These are phyloP conservation scores for Corythucha ciliata DNA, from an alignment of 2,888 invertebrate genomes.

Conservation along the genomic window DNA sequence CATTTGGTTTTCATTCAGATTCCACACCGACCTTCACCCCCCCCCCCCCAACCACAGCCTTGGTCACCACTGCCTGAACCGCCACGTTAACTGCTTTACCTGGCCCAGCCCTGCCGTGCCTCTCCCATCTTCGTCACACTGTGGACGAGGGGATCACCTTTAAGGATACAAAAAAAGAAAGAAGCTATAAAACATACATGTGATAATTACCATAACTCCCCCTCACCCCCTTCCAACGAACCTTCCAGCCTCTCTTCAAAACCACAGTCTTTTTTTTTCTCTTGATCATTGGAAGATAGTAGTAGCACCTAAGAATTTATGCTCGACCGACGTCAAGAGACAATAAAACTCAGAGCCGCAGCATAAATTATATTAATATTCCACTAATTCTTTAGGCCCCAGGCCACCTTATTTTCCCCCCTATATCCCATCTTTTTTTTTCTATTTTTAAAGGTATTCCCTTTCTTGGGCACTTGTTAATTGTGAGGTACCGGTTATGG, in stretches of 20 bases:
- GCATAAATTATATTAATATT: conserved; percentile 29
- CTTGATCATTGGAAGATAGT: too few species aligned
- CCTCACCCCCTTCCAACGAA: too few species aligned
- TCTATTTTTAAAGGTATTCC: too few species aligned
- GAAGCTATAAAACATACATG: too few species aligned
- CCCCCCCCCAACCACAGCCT: background rate
- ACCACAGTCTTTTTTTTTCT: too few species aligned
- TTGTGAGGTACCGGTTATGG: too few species aligned
- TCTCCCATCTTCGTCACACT: conserved; percentile 1
- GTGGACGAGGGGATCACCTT: background rate
- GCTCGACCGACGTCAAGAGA: conserved; percentile 11
- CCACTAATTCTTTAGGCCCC: conserved; percentile 24
- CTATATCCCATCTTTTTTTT: background rate
- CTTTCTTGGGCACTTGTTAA: too few species aligned
- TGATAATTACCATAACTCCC: too few species aligned
- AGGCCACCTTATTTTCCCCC: background rate
- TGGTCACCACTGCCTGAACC: background rate
- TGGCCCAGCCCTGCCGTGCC: conserved; percentile 1
- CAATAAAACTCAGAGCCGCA: conserved; percentile 19
- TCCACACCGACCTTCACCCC: conserved; percentile 8
- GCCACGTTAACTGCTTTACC: background rate
- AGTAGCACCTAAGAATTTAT: conserved; percentile 17
- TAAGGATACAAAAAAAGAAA: too few species aligned
- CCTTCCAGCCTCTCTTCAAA: too few species aligned
- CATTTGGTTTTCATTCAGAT: conserved; percentile 11